Evolutionary conservation across 2,113 vertebrate genomes (phyloP).

Genomic region (Pangasianodon gigas): DNA sequence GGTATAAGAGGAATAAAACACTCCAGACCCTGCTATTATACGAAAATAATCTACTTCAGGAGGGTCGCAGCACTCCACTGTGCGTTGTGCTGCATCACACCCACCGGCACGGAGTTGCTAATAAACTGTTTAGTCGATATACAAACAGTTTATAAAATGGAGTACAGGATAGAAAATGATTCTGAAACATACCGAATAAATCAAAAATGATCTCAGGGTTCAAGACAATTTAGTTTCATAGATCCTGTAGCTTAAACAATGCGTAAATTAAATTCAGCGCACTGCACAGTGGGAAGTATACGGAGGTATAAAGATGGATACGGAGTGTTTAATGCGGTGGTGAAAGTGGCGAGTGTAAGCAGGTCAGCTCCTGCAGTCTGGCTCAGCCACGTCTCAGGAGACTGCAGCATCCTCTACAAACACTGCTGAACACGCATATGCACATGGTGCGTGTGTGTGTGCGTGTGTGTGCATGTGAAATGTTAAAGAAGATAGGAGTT

Average conservation of each 20-base stretch:
- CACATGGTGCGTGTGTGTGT: neutral
- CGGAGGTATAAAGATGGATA: neutral
- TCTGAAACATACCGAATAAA: no score
- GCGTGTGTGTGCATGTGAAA: no score
- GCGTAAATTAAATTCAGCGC: neutral
- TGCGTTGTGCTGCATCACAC: neutral
- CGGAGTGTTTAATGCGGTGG: neutral
- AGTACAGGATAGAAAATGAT: neutral
- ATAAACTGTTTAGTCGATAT: neutral
- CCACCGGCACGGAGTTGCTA: no score
- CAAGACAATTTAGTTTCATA: neutral
- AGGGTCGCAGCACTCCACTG: neutral
- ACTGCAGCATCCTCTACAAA: conserved; percentile 47
- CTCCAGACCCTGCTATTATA: neutral
- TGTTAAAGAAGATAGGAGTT: neutral
- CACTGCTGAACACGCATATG: conserved; percentile 46
- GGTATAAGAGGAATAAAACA: neutral
- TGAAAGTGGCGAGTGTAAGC: conserved; percentile 2
- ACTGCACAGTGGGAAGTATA: neutral
- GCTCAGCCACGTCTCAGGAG: conserved; percentile 46
- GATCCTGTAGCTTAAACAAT: neutral
- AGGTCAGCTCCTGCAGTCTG: conserved; percentile 25
- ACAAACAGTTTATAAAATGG: neutral
- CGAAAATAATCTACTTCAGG: neutral
- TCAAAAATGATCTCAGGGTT: neutral